These are phyloP conservation scores for Drosophila subsilvestris DNA, from an alignment of 2,888 invertebrate species.

Conservation along the genomic window DNA sequence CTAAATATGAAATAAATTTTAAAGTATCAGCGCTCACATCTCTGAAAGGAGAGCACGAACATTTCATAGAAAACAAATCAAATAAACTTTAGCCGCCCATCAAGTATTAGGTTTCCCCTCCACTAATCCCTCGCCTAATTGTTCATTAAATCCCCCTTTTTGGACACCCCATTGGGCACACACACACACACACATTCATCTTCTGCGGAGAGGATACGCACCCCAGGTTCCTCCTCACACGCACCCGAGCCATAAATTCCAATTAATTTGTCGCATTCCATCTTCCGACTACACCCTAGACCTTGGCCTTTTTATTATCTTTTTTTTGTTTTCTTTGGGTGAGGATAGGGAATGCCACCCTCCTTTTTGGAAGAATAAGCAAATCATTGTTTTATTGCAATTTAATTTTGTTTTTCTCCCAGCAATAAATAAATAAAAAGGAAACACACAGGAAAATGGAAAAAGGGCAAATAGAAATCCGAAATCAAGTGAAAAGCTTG, in stretches of 20 bases:
- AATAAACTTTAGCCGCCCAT: conserved; percentile 4
- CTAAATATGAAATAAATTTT: conserved; percentile 2
- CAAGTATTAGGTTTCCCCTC: conserved; percentile 9
- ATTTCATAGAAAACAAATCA: not conserved
- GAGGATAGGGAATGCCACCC: not conserved
- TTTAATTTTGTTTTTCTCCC: conserved; percentile 63
- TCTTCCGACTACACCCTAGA: conserved; percentile 27
- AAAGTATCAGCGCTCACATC: not conserved
- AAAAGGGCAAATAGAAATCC: conserved; percentile 7
- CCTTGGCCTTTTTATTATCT: conserved; percentile 40
- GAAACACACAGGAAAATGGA: not conserved
- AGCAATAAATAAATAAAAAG: conserved; percentile 59
- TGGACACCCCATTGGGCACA: conserved; percentile 16
- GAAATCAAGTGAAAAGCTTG: conserved; percentile 42
- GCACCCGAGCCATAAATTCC: conserved; percentile 66
- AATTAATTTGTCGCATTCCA: conserved; percentile 74
- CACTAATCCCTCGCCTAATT: conserved; percentile 61
- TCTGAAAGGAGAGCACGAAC: not conserved
- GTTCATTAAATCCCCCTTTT: conserved; percentile 51
- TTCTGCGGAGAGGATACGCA: conserved; percentile 1
- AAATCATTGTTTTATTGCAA: conserved; percentile 72
- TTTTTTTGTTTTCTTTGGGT: conserved; percentile 9
- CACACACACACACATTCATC: conserved; percentile 18
- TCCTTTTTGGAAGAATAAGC: conserved; percentile 40
- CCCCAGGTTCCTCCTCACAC: conserved; percentile 44